Base-by-base conservation (phyloP, 2,113 vertebrate genomes). In the Cochlearius cochlearius region DNA sequence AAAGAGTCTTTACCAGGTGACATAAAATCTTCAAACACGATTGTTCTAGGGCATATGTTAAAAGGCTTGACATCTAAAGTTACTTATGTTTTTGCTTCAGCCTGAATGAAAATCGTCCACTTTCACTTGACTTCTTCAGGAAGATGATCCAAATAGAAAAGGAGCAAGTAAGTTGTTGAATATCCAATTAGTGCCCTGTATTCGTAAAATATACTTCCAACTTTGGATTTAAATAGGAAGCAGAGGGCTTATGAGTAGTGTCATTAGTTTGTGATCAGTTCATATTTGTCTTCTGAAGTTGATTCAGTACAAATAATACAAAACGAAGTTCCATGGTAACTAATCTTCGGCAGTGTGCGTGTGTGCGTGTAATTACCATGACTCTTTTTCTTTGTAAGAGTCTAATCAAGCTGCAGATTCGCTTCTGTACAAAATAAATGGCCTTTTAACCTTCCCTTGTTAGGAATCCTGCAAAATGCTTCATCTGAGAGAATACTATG, bases 81-180 rank as follows among this genome's bases (percentile, higher is more conserved):
- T 43, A 50, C 13, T 62, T 76, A 13, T 27, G 22, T 68, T 88
- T 96, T 90, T 67, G 58, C 84, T 89, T 97, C 95, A 99, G 99
- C 93, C 96, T 99, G 82, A 98, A 98, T 75, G 99, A 99, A 96
- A 98, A 94, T 69, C 98, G 98, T 17, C 99, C 99, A 0, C 95
- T 99, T 96, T 98, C 99, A 64, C 98, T 99, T 92, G 93, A 94
- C 17, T 99, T 99, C 98, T 99, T 99, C 97, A 98, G 95, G 96
- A 98, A 92, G 92, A 99, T 99, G 98, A 99, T 99, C 71, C 94
- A 99, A 78, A 99, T 99, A 49, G 99, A 99, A 98, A 99, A 99
- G 92, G 98, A 99, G 50, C 99, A 99, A 96, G 99, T 99, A 97
- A 97, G 98, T 92, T 98, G 21, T 96, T 96, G 58, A 86, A 21